A percentile compares a stretch with the other conserved stretches of the same genome.
These are phyloP conservation scores for Colletes gigas DNA, from an alignment of 1,140 invertebrate species.

Conservation along the genomic window DNA sequence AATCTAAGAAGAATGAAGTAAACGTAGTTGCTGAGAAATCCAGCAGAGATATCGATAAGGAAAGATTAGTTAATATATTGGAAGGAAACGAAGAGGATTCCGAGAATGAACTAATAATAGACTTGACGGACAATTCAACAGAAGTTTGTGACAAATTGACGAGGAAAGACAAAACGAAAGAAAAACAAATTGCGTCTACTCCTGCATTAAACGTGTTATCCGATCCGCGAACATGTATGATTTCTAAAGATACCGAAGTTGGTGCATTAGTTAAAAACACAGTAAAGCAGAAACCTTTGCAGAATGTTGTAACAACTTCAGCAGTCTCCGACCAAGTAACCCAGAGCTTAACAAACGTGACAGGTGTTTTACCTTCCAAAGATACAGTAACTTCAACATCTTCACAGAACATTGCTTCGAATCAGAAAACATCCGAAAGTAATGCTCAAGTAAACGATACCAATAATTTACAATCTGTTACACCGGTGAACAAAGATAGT, in stretches of 20 bases:
- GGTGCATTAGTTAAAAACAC: background rate
- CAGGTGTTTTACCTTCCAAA: background rate
- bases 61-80: constrained; percentile 3
- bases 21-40: background rate
- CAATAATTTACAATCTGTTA: background rate
- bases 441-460: background rate
- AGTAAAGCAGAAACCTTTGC: background rate
- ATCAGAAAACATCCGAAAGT: background rate
- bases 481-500: background rate
- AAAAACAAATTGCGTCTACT: background rate
- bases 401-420: background rate
- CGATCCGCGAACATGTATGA: no score
- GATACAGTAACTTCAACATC: background rate
- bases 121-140: background rate
- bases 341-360: background rate
- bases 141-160: background rate
- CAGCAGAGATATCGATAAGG: background rate
- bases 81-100: constrained; percentile 27
- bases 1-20: background rate
- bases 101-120: constrained; percentile 8
- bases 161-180: background rate
- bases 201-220: no score
- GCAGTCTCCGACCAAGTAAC: background rate
- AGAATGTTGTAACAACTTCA: background rate
- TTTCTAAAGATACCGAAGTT: background rate